Base-by-base conservation (phyloP, 2,888 invertebrate species). In the Lymantria dispar region DNA sequence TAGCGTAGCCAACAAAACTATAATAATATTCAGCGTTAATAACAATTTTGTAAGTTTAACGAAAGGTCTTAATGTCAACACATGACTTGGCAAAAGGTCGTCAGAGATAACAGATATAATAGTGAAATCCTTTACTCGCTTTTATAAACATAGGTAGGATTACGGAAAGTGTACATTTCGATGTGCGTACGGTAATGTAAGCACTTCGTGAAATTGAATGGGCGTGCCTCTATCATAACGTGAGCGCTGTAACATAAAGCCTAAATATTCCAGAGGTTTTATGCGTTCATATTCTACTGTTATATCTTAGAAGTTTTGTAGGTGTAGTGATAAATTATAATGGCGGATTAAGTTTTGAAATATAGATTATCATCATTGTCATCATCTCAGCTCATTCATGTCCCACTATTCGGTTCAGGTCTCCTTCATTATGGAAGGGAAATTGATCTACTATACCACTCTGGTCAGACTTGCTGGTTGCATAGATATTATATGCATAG, bases 131-230 rank as follows among this genome's bases (percentile, higher is more conserved):
- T 47, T 41, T 37, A 47, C 12, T 12, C 41, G 40, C 48, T 48
- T 36, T 45, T 30, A 29, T 43, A 45, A 52, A 47, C 48, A 41
- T 30, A 41, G 48, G 31, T 48, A 33, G 39, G 48, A 48, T 52
- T 43, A 48, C 22, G 39, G 30, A 29, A 38, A 43, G 42, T 44
- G 22, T 51, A 47, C 44, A 58, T 62, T 55, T 52, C 47, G 54
- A 43, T 50, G 54, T 52, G 56, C 51, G 50, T 59, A 47, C 45
- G 43, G 44, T 58, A 54, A 60, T 53, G 54, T 56, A 59, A 65
- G 63, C 68, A 66, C 62, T 65, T 69, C 48, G 54, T 61, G 47
- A 60, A 68, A 73, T 72, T 64, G 69, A 58, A 67, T 60, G 62
- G 59, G 58, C 59, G 61, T 54, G 53, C 55, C 58, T 59, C 59